Percentiles rank a stretch among this genome's conserved stretches.
These are phyloP conservation scores for Penaeus chinensis DNA, from an alignment of 1,140 invertebrate species.

Conservation along the genomic window DNA sequence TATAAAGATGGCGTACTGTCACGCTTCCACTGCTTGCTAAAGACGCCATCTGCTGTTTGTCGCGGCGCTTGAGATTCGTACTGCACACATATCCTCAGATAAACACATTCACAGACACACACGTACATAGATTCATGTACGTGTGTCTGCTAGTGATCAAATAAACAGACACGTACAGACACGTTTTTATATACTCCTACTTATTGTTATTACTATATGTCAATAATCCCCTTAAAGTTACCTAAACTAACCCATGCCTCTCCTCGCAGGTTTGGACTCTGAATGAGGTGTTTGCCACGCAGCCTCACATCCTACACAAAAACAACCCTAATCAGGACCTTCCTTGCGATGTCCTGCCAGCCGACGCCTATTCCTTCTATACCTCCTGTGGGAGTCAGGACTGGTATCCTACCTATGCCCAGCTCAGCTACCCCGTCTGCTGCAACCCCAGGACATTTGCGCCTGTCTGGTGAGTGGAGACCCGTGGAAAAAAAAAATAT, in stretches of 20 bases:
- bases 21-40: no score
- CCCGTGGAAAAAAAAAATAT: neutral
- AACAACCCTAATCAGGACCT: slow-evolving; percentile 26
- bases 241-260: neutral
- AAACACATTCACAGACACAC: no score
- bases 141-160: no score
- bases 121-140: no score
- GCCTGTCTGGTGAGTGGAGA: slow-evolving; percentile 29
- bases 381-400: slow-evolving; percentile 21
- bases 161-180: no score
- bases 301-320: slow-evolving; percentile 31
- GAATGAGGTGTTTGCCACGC: slow-evolving; percentile 26
- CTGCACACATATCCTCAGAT: no score
- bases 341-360: slow-evolving; percentile 39
- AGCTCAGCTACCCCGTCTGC: slow-evolving; percentile 27
- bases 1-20: no score
- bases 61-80: no score
- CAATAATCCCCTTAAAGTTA: neutral
- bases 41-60: no score
- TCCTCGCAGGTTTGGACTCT: slow-evolving; percentile 5
- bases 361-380: slow-evolving; percentile 52
- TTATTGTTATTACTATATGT: neutral
- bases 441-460: slow-evolving; percentile 12
- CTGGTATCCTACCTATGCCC: neutral
- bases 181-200: no score